Evolutionary conservation across 2,888 invertebrate genomes (phyloP), one percentile per base, ranked within the genome.

Genomic region (Carpatolechia fugitivella): DNA sequence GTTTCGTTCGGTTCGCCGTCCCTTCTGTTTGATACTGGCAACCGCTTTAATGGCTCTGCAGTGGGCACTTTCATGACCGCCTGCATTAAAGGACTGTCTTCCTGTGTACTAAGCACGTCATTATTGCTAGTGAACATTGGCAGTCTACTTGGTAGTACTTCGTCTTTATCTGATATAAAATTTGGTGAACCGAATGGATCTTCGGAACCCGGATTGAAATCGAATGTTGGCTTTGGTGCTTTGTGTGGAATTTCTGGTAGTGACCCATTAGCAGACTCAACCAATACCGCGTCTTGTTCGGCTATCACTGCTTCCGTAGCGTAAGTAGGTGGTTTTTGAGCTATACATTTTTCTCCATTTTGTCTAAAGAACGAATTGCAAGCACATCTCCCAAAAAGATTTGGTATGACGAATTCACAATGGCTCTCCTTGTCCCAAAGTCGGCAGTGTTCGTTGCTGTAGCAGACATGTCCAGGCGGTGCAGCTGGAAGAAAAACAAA

Each of bases 321-420:
- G 47, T 78, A 81, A 1, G 78, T 62, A 10, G 77, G 69, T 40
- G 68, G 54, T 68, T 80, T 90, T 57, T 78, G 77, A 6, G 82
- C 76, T 54, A 94, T 78, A 82, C 94, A 94, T 60, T 91, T 91
- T 62, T 94, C 93, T 13, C 93, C 93, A 20, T 91, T 84, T 83
- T 93, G 93, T 58, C 91, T 91, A 63, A 92, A 91, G 38, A 93
- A 93, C 8, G 93, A 80, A 65, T 94, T 94, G 76, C 97, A 97
- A 59, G 95, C 94, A 72, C 97, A 98, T 71, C 96, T 93, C 48
- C 97, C 97, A 75, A 97, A 97, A 10, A 97, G 92, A 78, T 97
- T 96, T 29, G 96, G 96, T 65, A 98, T 96, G 52, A 97, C 92
- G 78, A 96, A 97, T 80, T 97, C 96, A 72, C 97, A 98, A 72